A percentile compares a stretch with the other conserved stretches of the same genome.
Conservation (phyloP, 1,140 invertebrate species). For the Leptoteleia sp. region DNA sequence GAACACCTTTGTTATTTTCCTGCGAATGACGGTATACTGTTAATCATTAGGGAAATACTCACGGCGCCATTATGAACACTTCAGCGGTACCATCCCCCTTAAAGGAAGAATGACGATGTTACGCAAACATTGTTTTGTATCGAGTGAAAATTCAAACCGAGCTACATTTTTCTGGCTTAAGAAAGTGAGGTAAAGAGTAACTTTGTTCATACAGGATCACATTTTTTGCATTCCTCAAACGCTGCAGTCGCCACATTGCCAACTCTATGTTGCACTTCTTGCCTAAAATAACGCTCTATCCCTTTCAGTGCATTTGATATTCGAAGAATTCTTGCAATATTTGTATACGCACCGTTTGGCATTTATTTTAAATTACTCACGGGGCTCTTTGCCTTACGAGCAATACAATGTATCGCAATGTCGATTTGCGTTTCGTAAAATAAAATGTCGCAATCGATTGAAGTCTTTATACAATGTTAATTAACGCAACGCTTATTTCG, state of each 20-base stretch:
- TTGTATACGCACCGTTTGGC: conserved; percentile 14
- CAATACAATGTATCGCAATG: too few relatives aligned
- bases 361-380: conserved; percentile 5
- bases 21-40: conserved; percentile 62
- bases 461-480: too few relatives aligned
- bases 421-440: too few relatives aligned
- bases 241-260: conserved; percentile 9
- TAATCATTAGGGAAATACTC: conserved; percentile 62
- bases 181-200: conserved; percentile 27
- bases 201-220: conserved; percentile 32
- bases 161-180: conserved; percentile 35
- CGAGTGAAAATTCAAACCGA: conserved; percentile 38
- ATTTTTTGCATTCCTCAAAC: conserved; percentile 51
- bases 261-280: conserved; percentile 14
- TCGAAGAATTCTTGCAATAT: conserved; percentile 29
- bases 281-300: conserved; percentile 32
- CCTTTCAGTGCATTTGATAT: conserved; percentile 24
- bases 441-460: too few relatives aligned
- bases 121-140: conserved; percentile 53
- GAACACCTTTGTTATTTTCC: conserved; percentile 61
- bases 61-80: conserved; percentile 52
- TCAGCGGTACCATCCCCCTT: conserved; percentile 30
- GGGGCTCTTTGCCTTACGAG: too few relatives aligned
- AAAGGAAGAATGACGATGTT: conserved; percentile 50
- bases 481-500: too few relatives aligned